Evolutionary conservation across 2,888 invertebrate genomes (phyloP), one percentile per base, ranked within the genome.

Genomic region (Ellobium chinense): DNA sequence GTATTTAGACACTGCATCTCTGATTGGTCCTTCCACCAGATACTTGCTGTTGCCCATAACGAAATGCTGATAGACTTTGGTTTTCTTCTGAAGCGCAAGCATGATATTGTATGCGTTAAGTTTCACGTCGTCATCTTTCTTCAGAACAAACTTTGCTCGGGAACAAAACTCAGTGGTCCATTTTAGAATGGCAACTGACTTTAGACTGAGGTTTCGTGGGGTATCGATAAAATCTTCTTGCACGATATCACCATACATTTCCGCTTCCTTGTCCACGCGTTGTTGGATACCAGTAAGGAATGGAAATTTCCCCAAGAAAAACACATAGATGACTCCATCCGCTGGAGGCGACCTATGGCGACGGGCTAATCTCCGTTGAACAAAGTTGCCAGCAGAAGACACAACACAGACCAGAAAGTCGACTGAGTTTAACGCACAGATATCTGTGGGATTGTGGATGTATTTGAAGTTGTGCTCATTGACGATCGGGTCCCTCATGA

Each of bases 1-100:
- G 24, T 78, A 78, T 46, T 78, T 78, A 7, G 78, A 78, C 24
- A 78, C 1, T 12, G 69, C 62, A 62, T 78, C 69, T 62, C 78
- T 69, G 46, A 78, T 78, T 31, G 78, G 78, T 21, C 78, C 69
- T 24, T 78, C 78, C 46, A 78, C 63, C 2, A 78, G 46, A 36
- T 46, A 70, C 14, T 78, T 78, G 46, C 78, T 78, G 78, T 78
- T 78, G 18, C 78, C 78, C 62, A 78, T 70, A 37, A 78, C 37
- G 29, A 78, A 78, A 39, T 78, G 69, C 2, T 39, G 37, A 36
- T 31, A 63, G 9, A 31, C 9, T 7, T 29, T 31, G 0, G 27
- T 18, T 29, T 70, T 78, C 39, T 34, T 1, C 31, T 0, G 21
- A 3, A 78, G 54, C 24, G 78, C 68, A 12, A 39, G 21, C 46